A percentile compares a stretch with the other conserved stretches of the same genome.
These are phyloP conservation scores for Tortricodes alternella DNA, from an alignment of 2,888 invertebrate species.

Conservation along the genomic window DNA sequence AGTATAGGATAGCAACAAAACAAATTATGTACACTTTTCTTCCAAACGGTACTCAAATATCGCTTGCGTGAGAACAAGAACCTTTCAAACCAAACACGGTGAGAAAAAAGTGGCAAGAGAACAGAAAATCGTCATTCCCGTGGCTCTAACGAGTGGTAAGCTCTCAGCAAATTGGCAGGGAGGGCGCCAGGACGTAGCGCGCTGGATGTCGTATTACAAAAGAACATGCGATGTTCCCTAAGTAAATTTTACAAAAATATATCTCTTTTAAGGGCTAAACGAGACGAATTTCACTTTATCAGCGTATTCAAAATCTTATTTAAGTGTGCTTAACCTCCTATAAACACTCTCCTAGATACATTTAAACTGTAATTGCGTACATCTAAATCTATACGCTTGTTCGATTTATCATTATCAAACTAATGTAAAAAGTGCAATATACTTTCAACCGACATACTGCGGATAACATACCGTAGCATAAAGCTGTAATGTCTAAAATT, in stretches of 20 bases:
- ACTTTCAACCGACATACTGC: too few species aligned
- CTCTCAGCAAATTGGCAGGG: constrained; percentile 31
- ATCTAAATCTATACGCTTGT: too few species aligned
- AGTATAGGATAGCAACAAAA: not conserved
- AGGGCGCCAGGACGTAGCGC: constrained; percentile 18
- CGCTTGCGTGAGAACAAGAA: constrained; percentile 22
- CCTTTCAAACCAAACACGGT: constrained; percentile 19
- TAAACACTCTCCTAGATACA: too few species aligned
- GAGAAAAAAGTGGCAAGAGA: constrained; percentile 20
- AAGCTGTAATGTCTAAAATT: too few species aligned
- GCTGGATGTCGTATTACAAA: constrained; percentile 15
- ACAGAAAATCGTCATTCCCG: constrained; percentile 25
- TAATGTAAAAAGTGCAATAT: too few species aligned
- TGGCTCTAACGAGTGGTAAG: constrained; percentile 28
- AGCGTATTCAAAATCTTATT: not conserved
- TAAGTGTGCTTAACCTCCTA: not conserved
- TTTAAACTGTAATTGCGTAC: too few species aligned
- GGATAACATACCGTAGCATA: too few species aligned
- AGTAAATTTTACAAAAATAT: constrained; percentile 9
- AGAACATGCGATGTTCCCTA: constrained; percentile 24
- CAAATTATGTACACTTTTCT: not conserved
- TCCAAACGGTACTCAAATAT: not conserved
- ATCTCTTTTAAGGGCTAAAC: not conserved
- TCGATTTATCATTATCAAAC: too few species aligned
- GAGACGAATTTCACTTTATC: not conserved